Percentiles rank a stretch among this genome's conserved stretches.
phyloP scores from a whole-genome alignment of 1,140 invertebrate genomes.

The Campoletis sonorensis region DNA sequence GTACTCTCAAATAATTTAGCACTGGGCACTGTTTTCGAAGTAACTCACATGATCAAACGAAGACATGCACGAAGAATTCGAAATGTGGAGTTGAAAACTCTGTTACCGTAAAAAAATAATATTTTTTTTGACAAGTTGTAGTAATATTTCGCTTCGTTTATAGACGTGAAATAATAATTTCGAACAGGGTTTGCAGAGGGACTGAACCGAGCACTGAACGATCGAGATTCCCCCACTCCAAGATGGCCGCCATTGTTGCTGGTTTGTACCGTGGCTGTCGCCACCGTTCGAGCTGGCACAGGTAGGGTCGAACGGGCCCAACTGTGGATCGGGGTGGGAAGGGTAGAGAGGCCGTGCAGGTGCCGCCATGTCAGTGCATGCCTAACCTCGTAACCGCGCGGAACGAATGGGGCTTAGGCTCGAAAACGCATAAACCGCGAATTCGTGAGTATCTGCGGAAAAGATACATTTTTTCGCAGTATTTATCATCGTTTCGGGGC shows the following conservation, averaged over 20 bases:
- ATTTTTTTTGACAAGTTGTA: too few relatives aligned
- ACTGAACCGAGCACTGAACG: background rate
- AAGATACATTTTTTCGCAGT: background rate
- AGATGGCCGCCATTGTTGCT: constrained; percentile 68
- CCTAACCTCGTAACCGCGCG: constrained; percentile 73
- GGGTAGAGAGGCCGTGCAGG: constrained; percentile 70
- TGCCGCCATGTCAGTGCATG: constrained; percentile 77
- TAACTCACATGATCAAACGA: too few relatives aligned
- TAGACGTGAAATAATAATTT: too few relatives aligned
- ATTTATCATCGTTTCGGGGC: background rate
- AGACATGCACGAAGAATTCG: too few relatives aligned
- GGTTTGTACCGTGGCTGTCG: constrained; percentile 47
- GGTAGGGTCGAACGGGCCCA: constrained; percentile 57
- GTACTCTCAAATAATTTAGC: too few relatives aligned
- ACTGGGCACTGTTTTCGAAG: too few relatives aligned
- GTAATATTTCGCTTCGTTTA: too few relatives aligned
- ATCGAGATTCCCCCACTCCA: constrained; percentile 69
- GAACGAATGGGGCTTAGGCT: constrained; percentile 61
- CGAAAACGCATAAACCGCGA: background rate
- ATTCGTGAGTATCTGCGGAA: background rate
- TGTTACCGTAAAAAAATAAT: too few relatives aligned
- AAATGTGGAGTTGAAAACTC: too few relatives aligned
- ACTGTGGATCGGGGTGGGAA: constrained; percentile 67
- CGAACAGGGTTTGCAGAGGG: background rate
- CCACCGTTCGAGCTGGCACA: constrained; percentile 56